Conservation (phyloP, 2,888 invertebrate species). For the Agrenia bidenticulata region DNA sequence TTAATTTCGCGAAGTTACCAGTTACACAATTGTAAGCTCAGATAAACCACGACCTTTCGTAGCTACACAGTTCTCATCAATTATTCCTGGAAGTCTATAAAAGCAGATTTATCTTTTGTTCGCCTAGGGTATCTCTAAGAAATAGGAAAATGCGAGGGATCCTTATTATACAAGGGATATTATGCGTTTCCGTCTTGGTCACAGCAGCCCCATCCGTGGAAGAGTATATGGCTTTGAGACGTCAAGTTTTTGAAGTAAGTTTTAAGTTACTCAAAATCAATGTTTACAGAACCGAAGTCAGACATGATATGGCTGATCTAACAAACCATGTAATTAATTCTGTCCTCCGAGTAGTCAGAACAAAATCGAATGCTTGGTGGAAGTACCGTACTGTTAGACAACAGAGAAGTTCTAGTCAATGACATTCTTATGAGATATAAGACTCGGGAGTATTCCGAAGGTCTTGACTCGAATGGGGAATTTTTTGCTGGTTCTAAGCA, state of each 20-base stretch:
- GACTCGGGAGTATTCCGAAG: constrained; percentile 46
- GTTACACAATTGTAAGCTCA: too few relatives aligned
- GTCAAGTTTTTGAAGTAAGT: constrained; percentile 30
- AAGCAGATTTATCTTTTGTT: too few relatives aligned
- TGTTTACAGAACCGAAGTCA: too few relatives aligned
- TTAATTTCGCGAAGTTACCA: too few relatives aligned
- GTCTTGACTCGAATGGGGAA: constrained; percentile 52
- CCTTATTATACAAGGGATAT: not conserved
- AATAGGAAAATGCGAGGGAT: constrained; percentile 47
- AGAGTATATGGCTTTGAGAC: constrained; percentile 37
- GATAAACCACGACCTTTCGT: too few relatives aligned
- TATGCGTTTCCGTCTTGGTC: not conserved
- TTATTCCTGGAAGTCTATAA: too few relatives aligned
- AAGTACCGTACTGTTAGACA: constrained; percentile 24
- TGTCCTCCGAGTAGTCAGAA: constrained; percentile 36
- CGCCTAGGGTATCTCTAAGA: too few relatives aligned
- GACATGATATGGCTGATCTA: too few relatives aligned
- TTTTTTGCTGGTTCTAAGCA: constrained; percentile 67
- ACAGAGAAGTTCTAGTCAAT: constrained; percentile 48
- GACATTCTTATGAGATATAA: constrained; percentile 51
- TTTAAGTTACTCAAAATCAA: not conserved
- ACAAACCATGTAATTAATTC: too few relatives aligned
- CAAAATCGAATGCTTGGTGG: constrained; percentile 34
- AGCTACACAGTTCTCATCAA: too few relatives aligned
- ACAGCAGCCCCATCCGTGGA: constrained; percentile 34